phyloP scores from a whole-genome alignment of 2,113 vertebrate species.

The Scomber japonicus region DNA sequence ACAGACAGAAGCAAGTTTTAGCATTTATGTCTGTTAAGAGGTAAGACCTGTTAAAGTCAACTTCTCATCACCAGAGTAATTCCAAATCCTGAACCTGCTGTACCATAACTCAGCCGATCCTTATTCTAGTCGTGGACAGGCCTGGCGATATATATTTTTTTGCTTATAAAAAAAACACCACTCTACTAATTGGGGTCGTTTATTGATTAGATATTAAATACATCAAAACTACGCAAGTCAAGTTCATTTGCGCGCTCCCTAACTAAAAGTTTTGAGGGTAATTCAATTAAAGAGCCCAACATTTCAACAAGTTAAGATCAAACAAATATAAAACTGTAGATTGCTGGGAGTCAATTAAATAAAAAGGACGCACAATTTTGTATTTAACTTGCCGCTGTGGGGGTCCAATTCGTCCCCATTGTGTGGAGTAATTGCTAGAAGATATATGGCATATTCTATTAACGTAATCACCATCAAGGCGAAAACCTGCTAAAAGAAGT shows the following conservation, averaged over 20 bases:
- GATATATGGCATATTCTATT: slow-evolving; percentile 96
- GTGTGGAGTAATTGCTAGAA: slow-evolving; percentile 92
- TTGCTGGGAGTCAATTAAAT: slow-evolving; percentile 54
- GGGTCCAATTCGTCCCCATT: slow-evolving; percentile 88
- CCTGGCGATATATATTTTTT: not conserved
- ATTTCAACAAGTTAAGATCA: not conserved
- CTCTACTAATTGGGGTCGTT: not conserved
- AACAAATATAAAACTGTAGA: slow-evolving; percentile 5
- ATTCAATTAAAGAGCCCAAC: not conserved
- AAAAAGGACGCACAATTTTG: slow-evolving; percentile 78
- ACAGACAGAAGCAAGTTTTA: slow-evolving; percentile 15
- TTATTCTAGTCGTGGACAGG: not conserved
- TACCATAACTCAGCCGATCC: not conserved
- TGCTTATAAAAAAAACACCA: not conserved
- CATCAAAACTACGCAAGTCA: not conserved
- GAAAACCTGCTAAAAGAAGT: slow-evolving; percentile 88
- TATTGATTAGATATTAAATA: not conserved
- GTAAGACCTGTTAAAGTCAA: slow-evolving; percentile 11
- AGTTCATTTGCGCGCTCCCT: not conserved
- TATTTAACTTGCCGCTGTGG: slow-evolving; percentile 90
- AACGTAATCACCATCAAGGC: slow-evolving; percentile 94
- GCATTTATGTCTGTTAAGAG: slow-evolving; percentile 1
- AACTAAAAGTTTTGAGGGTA: not conserved
- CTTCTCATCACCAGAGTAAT: not conserved
- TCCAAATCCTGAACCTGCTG: not conserved